Base-by-base conservation (phyloP, 2,797 vertebrate species). In the Rhinella marina region DNA sequence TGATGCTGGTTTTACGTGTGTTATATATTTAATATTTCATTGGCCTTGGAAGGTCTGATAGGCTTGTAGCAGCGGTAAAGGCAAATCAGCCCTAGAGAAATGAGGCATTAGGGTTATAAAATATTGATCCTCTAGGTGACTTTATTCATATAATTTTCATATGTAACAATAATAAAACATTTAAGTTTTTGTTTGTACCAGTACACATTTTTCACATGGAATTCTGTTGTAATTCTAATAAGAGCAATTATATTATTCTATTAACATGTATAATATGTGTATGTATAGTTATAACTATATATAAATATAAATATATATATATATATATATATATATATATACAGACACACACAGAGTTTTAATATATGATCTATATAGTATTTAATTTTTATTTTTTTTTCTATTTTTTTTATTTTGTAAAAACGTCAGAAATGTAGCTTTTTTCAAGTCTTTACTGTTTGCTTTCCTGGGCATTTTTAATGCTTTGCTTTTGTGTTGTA, bases 401-500 rank as follows among this genome's bases (percentile, higher is more conserved):
- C 0, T 25, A 14, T 21, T 70, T 57, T 25, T 14, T 54, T 70
- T 25, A 12, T 11, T 29, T 64, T 72, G 29, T 19, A 88, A n/a
- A 29, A 27, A 10, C 14, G 12, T 77, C 72, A 77, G 50, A 89
- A 68, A 79, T 78, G 88, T 86, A 70, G 80, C 78, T 82, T 82
- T 88, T 86, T 29, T 16, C 7, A 8, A 11, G 56, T 83, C 79
- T 59, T 21, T 54, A n/a, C 27, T 85, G 62, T 89, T 89, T 89
- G 61, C 84, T 86, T 88, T 81, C 72, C 21, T 32, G 81, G 90
- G 81, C 1, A 17, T 87, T 70, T 61, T 88, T 48, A 85, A 90
- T 84, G 89, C 57, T 87, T 91, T 79, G 87, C 66, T 64, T 91
- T 91, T 86, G 86, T 82, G 83, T 2, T 59, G 10, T 25, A 7